These are phyloP conservation scores for Oikopleura albicans DNA, from an alignment of 23 tunicate species.

Conservation along the genomic window DNA sequence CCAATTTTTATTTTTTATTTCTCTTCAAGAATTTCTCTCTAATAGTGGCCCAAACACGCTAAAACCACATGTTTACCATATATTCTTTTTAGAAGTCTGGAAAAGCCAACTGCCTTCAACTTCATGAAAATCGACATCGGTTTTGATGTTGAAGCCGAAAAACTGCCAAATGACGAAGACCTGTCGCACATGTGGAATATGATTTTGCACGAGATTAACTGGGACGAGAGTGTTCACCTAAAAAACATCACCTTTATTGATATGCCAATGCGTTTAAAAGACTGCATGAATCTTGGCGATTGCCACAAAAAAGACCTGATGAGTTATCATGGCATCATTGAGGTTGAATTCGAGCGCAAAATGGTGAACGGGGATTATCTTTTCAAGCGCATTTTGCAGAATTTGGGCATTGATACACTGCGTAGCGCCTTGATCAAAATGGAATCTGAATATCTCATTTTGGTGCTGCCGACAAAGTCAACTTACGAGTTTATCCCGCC, in stretches of 20 bases:
- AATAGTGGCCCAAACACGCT: too few species aligned
- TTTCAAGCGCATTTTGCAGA: background rate
- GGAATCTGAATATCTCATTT: background rate
- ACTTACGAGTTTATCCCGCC: background rate
- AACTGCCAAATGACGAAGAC: background rate
- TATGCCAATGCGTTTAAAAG: background rate
- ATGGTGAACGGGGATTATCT: background rate
- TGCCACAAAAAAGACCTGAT: background rate
- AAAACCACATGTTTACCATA: too few species aligned
- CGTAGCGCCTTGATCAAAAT: background rate
- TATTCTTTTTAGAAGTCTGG: too few species aligned
- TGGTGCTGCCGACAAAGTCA: background rate
- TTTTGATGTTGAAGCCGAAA: background rate
- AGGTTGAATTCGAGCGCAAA: background rate
- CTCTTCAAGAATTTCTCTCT: too few species aligned
- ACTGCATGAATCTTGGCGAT: too few species aligned
- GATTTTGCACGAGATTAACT: background rate
- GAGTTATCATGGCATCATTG: background rate
- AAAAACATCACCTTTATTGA: background rate
- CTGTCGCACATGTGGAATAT: background rate
- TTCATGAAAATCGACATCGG: background rate
- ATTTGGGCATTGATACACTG: background rate
- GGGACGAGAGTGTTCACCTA: background rate
- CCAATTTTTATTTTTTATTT: too few species aligned
- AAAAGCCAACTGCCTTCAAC: too few species aligned